phyloP scores from a whole-genome alignment of 2,113 vertebrate species.

The Chionomys nivalis region DNA sequence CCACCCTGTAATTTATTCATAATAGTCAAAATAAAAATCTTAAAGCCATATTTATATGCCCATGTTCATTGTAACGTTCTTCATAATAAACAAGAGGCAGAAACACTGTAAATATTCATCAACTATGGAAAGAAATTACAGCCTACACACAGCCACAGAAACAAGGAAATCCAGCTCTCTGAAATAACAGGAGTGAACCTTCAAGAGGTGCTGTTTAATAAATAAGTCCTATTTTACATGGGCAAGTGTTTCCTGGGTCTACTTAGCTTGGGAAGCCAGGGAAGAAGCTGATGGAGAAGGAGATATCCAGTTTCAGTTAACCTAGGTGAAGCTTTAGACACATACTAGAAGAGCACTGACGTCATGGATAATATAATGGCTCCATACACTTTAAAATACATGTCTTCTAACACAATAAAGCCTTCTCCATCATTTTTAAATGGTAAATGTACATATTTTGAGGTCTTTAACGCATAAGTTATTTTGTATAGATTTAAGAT shows the following conservation, averaged over 20 bases:
- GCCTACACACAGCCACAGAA: background rate
- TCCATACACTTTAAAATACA: background rate
- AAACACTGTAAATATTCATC: background rate
- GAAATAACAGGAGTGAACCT: background rate
- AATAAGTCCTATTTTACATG: background rate
- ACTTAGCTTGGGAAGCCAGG: background rate
- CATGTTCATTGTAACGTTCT: background rate
- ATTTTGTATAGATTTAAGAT: background rate
- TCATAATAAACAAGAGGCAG: background rate
- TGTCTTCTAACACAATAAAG: background rate
- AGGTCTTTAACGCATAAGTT: background rate
- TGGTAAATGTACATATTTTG: background rate
- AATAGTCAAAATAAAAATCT: background rate
- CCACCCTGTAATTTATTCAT: background rate
- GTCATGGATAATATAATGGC: fast-evolving
- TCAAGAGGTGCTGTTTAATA: background rate
- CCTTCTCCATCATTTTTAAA: background rate
- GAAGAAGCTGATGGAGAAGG: background rate
- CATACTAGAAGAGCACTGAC: background rate
- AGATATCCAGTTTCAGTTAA: background rate
- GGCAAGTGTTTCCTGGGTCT: background rate
- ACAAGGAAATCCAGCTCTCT: background rate
- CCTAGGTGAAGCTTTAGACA: background rate
- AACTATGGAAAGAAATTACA: background rate
- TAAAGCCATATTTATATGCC: background rate